Percentiles rank a stretch among this genome's conserved stretches.
phyloP scores from a whole-genome alignment of 2,888 invertebrate genomes.

The Margaritifera margaritifera region DNA sequence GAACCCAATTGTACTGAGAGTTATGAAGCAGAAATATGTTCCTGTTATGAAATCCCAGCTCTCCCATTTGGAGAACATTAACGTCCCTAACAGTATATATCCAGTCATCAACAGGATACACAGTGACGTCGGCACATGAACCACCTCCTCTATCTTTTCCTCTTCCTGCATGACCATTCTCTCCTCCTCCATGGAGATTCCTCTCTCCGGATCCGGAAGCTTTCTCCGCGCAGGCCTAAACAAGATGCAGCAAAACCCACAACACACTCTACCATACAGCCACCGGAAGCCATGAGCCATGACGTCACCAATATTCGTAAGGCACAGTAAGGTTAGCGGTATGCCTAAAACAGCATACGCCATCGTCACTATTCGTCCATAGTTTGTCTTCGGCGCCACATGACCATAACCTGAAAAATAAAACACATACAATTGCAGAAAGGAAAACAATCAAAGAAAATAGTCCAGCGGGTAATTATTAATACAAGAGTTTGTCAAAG shows the following conservation, averaged over 20 bases:
- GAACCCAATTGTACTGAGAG: conserved; percentile 71
- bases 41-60: conserved; percentile 66
- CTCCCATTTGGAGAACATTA: conserved; percentile 71
- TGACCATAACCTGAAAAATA: conserved; percentile 68
- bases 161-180: conserved; percentile 47
- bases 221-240: conserved; percentile 53
- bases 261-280: conserved; percentile 76
- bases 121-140: conserved; percentile 70
- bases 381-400: conserved; percentile 67
- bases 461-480: too few relatives aligned
- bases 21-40: conserved; percentile 72
- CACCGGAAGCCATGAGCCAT: conserved; percentile 73
- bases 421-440: conserved; percentile 4
- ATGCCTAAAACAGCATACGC: conserved; percentile 70
- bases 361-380: conserved; percentile 69
- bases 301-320: conserved; percentile 70
- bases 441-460: too few relatives aligned
- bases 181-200: conserved; percentile 31
- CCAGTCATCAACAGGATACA: conserved; percentile 68
- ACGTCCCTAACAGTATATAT: conserved; percentile 70
- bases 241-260: conserved; percentile 65
- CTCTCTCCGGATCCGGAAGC: conserved; percentile 58
- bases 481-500: too few relatives aligned
- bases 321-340: conserved; percentile 68
- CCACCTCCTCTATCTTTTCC: conserved; percentile 59